Evolutionary conservation across 2,113 vertebrate species (phyloP).

Genomic region (Vimba vimba): DNA sequence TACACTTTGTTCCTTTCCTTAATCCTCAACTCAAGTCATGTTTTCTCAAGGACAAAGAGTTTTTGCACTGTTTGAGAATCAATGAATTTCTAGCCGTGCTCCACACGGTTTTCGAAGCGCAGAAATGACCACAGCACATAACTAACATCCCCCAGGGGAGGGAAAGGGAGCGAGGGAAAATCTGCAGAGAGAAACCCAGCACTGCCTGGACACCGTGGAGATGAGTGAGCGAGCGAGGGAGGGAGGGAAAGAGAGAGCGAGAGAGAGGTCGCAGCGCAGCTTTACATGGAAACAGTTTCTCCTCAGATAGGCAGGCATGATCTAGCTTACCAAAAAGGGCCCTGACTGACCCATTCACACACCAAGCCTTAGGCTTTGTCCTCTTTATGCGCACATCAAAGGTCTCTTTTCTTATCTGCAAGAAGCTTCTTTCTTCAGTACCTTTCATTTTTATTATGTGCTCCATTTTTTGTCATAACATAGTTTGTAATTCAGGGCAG

Average conservation of each 20-base stretch:
- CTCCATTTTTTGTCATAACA: conserved; percentile 18
- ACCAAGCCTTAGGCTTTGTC: conserved; percentile 29
- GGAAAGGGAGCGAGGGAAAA: conserved; percentile 14
- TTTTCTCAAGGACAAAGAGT: conserved; percentile 26
- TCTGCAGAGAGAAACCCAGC: conserved; percentile 30
- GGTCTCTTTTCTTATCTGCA: conserved; percentile 4
- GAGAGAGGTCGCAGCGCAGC: conserved; percentile 24
- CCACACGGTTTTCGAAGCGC: conserved; percentile 27
- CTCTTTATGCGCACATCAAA: conserved; percentile 43
- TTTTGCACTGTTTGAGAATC: conserved; percentile 26
- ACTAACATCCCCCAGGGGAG: conserved; percentile 25
- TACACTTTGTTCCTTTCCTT: conserved; percentile 21
- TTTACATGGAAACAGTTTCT: conserved; percentile 41
- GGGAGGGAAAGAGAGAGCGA: conserved; percentile 19
- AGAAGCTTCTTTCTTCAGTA: conserved; percentile 26
- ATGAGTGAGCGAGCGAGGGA: conserved; percentile 9
- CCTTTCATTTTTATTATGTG: conserved; percentile 29
- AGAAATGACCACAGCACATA: conserved; percentile 27
- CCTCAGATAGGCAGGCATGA: conserved; percentile 40
- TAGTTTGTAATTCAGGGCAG: conserved; percentile 1
- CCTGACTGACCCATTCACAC: conserved; percentile 27
- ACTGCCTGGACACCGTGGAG: background rate
- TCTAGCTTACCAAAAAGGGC: conserved; percentile 47
- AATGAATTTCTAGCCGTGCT: conserved; percentile 10
- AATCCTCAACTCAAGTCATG: background rate